Percentiles rank a stretch among this genome's conserved stretches.
phyloP scores from a whole-genome alignment of 2,888 invertebrate species.

The Hecatera dysodea region DNA sequence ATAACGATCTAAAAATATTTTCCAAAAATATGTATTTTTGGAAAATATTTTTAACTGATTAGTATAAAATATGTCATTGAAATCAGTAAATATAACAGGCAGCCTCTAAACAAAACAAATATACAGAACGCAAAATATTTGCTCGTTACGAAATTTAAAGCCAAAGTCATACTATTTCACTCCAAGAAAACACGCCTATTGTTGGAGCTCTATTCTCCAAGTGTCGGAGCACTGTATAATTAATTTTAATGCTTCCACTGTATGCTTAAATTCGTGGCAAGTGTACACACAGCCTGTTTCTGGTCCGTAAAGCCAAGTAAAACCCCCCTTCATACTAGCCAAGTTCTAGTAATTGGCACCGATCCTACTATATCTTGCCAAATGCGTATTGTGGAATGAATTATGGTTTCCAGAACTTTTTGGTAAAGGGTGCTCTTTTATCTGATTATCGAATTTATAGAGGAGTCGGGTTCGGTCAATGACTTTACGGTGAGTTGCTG shows the following conservation, averaged over 20 bases:
- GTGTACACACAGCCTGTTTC: constrained; percentile 30
- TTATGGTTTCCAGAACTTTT: constrained; percentile 40
- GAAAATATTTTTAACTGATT: not conserved
- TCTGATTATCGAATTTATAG: constrained; percentile 24
- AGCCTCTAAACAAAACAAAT: constrained; percentile 12
- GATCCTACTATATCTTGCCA: constrained; percentile 50
- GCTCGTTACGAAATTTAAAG: constrained; percentile 31
- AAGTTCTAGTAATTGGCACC: constrained; percentile 58
- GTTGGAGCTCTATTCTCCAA: constrained; percentile 30
- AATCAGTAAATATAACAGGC: constrained; percentile 21
- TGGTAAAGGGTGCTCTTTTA: constrained; percentile 32
- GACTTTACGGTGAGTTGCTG: constrained; percentile 25
- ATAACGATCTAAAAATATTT: no score
- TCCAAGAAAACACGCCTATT: constrained; percentile 37
- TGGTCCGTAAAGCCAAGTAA: constrained; percentile 9
- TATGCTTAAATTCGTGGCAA: constrained; percentile 42
- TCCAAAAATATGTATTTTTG: not conserved
- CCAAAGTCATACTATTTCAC: constrained; percentile 29
- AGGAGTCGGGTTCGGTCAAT: constrained; percentile 26
- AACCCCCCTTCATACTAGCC: constrained; percentile 28
- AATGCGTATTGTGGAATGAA: constrained; percentile 45
- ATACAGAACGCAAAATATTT: constrained; percentile 15
- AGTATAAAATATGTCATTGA: not conserved
- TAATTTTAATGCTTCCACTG: constrained; percentile 48
- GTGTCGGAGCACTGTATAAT: constrained; percentile 47